phyloP scores from a whole-genome alignment of 2,113 vertebrate species.

The Eleginops maclovinus region DNA sequence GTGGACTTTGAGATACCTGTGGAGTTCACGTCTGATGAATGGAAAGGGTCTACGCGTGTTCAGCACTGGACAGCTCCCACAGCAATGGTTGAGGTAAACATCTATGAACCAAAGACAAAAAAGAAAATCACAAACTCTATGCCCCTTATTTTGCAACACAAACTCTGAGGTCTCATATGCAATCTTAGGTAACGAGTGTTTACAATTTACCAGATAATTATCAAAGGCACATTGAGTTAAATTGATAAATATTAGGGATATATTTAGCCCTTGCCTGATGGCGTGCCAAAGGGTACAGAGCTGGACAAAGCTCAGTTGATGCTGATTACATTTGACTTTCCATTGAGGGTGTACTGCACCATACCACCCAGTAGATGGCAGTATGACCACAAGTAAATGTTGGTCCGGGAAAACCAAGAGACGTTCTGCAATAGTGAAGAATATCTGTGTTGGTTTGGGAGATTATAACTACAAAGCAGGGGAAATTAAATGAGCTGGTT shows the following conservation, averaged over 20 bases:
- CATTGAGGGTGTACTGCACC: conserved; percentile 11
- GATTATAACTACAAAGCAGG: neutral
- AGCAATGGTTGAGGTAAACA: no score
- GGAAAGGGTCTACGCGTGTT: neutral
- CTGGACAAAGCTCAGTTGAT: neutral
- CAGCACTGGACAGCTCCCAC: conserved; percentile 9
- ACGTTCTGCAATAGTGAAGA: neutral
- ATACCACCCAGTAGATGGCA: conserved; percentile 72
- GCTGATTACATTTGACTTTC: neutral
- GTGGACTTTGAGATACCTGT: conserved; percentile 1
- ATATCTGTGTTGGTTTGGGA: neutral
- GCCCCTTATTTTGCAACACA: neutral
- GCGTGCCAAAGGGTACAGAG: neutral
- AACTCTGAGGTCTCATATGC: no score
- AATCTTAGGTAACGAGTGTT: no score
- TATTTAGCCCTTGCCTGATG: neutral
- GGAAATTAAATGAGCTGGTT: neutral
- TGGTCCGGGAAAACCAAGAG: neutral
- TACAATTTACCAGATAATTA: neutral
- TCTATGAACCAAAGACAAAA: no score
- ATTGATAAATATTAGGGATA: neutral
- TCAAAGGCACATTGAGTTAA: no score
- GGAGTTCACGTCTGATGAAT: neutral
- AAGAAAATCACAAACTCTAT: neutral
- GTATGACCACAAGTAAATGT: conserved; percentile 47